phyloP scores from a whole-genome alignment of 2,113 vertebrate genomes.

The Thamnaconus septentrionalis region DNA sequence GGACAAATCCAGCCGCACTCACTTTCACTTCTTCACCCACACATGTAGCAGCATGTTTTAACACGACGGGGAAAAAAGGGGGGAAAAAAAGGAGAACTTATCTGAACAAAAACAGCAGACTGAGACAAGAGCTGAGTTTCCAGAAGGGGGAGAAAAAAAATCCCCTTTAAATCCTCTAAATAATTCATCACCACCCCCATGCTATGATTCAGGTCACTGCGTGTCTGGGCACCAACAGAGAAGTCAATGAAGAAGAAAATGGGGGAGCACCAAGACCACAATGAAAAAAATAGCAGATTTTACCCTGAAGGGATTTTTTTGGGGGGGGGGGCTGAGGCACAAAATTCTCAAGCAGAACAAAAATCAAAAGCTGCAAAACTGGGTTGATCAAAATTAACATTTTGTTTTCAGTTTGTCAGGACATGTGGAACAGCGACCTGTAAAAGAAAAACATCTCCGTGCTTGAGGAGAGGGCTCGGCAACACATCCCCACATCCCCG shows the following conservation, averaged over 20 bases:
- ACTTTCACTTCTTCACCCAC: not conserved
- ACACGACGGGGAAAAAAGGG: not conserved
- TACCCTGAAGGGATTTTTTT: not conserved
- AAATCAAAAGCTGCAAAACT: not conserved
- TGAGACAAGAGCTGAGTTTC: not conserved
- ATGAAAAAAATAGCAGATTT: not conserved
- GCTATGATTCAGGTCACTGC: conserved; percentile 27
- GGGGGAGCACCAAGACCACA: conserved; percentile 1
- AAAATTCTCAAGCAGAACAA: too few species aligned
- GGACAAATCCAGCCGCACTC: too few species aligned
- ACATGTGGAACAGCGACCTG: conserved; percentile 17
- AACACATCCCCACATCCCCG: not conserved
- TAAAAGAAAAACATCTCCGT: not conserved
- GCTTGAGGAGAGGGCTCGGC: not conserved
- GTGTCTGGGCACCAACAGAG: not conserved
- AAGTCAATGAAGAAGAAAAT: not conserved
- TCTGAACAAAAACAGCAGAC: not conserved
- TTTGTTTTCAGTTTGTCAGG: not conserved
- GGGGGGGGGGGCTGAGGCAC: not conserved
- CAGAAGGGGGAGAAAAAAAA: too few species aligned
- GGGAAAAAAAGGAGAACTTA: not conserved
- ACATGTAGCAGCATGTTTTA: not conserved
- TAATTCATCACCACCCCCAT: not conserved
- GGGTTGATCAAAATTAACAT: not conserved
- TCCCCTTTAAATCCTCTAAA: conserved; percentile 16